Percentiles rank a stretch among this genome's conserved stretches.
phyloP scores from a whole-genome alignment of 1,140 invertebrate species.

The Brachionus koreanus region DNA sequence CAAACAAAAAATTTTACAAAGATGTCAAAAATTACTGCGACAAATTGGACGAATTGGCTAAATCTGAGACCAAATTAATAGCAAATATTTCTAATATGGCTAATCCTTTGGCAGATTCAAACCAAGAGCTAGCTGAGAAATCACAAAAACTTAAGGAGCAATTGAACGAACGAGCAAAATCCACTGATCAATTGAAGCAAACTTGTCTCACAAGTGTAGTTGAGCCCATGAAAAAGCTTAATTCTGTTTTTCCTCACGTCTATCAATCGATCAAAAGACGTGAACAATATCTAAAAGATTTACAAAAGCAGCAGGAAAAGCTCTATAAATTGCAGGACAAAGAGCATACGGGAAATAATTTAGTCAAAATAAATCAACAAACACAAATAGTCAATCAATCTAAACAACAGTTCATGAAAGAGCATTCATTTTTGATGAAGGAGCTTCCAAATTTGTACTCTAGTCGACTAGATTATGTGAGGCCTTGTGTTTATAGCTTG shows the following conservation, averaged over 20 bases:
- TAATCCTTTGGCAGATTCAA: background rate
- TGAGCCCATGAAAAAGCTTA: constrained; percentile 31
- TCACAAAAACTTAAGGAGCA: background rate
- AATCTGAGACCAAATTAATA: constrained; percentile 2
- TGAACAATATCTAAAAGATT: constrained; percentile 33
- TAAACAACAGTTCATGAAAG: constrained; percentile 19
- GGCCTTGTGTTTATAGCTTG: constrained; percentile 17
- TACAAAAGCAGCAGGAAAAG: constrained; percentile 29
- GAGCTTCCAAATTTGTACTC: constrained; percentile 27
- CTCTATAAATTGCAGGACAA: constrained; percentile 6
- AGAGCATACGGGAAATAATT: constrained; percentile 24
- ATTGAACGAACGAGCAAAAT: constrained; percentile 1
- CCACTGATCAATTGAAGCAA: background rate
- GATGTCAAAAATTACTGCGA: constrained; percentile 20
- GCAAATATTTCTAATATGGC: constrained; percentile 17
- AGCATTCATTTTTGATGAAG: constrained; percentile 26
- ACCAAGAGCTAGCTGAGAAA: constrained; percentile 26
- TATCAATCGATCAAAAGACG: constrained; percentile 28
- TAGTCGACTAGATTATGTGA: background rate
- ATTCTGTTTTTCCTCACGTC: constrained; percentile 19
- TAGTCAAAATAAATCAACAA: constrained; percentile 31
- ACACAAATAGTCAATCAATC: background rate
- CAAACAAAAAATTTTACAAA: constrained; percentile 42
- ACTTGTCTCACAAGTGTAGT: background rate
- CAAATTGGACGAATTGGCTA: constrained; percentile 34